Percentiles rank a stretch among this genome's conserved stretches.
Evolutionary conservation across 1,140 invertebrate species (phyloP).

Genomic region (Nymphalis io): DNA sequence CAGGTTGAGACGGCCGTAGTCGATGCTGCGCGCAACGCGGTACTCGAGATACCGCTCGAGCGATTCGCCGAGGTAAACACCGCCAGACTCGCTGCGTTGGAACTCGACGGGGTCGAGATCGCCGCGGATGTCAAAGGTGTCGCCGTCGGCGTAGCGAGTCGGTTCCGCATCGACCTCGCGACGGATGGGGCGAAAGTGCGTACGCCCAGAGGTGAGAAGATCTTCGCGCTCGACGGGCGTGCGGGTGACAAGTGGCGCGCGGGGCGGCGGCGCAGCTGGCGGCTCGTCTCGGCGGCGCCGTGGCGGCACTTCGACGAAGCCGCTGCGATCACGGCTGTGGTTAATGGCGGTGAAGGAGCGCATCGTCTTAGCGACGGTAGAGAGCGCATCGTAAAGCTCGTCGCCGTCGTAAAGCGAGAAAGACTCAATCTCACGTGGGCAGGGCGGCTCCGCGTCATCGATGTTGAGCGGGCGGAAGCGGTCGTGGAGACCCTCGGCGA

Average conservation of each 20-base stretch:
- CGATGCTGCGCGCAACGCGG: slow-evolving; percentile 61
- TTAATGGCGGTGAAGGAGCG: slow-evolving; percentile 79
- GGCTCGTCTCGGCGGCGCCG: slow-evolving; percentile 47
- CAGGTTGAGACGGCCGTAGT: slow-evolving; percentile 70
- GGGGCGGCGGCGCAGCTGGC: slow-evolving; percentile 51
- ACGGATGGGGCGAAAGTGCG: slow-evolving; percentile 89
- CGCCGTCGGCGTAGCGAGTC: slow-evolving; percentile 83
- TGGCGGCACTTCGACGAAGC: slow-evolving; percentile 82
- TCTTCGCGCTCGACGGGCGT: slow-evolving; percentile 80
- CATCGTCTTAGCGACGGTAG: slow-evolving; percentile 65
- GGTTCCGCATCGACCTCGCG: slow-evolving; percentile 76
- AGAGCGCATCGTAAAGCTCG: slow-evolving; percentile 65
- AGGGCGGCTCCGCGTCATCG: slow-evolving; percentile 53
- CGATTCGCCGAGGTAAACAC: slow-evolving; percentile 70
- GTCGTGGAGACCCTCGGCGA: slow-evolving; percentile 66
- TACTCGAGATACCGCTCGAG: slow-evolving; percentile 80
- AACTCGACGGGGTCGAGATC: slow-evolving; percentile 82
- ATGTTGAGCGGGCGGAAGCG: slow-evolving; percentile 69
- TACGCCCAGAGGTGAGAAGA: slow-evolving; percentile 85
- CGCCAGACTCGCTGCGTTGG: slow-evolving; percentile 76
- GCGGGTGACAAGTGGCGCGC: slow-evolving; percentile 32
- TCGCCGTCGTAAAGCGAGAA: slow-evolving; percentile 63
- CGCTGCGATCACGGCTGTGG: slow-evolving; percentile 81
- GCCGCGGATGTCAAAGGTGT: slow-evolving; percentile 85
- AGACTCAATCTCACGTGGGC: slow-evolving; percentile 51